phyloP scores from a whole-genome alignment of 2,888 invertebrate genomes.

The Lacanobia wlatinum region DNA sequence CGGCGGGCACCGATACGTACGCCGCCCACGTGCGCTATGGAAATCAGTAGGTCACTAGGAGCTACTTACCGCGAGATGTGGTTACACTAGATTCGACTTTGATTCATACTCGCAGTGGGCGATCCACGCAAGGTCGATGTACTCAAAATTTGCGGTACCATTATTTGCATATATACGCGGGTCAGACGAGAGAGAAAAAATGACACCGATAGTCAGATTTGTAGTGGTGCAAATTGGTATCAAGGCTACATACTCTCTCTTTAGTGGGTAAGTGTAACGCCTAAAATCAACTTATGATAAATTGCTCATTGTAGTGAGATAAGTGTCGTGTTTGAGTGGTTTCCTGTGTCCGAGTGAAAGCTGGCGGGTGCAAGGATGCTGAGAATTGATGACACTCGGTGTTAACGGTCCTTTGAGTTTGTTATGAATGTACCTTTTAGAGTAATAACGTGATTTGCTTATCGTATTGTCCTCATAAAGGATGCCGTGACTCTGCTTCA shows the following conservation, averaged over 20 bases:
- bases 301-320: slow-evolving; percentile 89
- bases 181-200: slow-evolving; percentile 85
- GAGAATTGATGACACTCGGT: slow-evolving; percentile 75
- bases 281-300: slow-evolving; percentile 88
- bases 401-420: slow-evolving; percentile 57
- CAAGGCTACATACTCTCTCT: slow-evolving; percentile 89
- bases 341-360: slow-evolving; percentile 89
- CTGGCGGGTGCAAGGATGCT: slow-evolving; percentile 79
- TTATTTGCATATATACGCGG: slow-evolving; percentile 87
- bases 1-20: slow-evolving; percentile 65
- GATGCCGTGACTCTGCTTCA: slow-evolving; percentile 19
- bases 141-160: slow-evolving; percentile 88
- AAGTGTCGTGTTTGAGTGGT: slow-evolving; percentile 87
- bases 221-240: slow-evolving; percentile 86
- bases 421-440: slow-evolving; percentile 48
- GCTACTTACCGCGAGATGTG: slow-evolving; percentile 74
- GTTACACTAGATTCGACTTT: slow-evolving; percentile 82
- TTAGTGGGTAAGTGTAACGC: slow-evolving; percentile 90
- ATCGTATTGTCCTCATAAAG: slow-evolving; percentile 14
- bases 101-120: slow-evolving; percentile 85
- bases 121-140: slow-evolving; percentile 87
- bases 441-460: slow-evolving; percentile 39
- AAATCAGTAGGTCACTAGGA: slow-evolving; percentile 90
- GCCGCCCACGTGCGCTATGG: slow-evolving; percentile 84
- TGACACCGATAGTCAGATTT: slow-evolving; percentile 85